Conservation (phyloP, 2,113 vertebrate genomes). For the Solea senegalensis region DNA sequence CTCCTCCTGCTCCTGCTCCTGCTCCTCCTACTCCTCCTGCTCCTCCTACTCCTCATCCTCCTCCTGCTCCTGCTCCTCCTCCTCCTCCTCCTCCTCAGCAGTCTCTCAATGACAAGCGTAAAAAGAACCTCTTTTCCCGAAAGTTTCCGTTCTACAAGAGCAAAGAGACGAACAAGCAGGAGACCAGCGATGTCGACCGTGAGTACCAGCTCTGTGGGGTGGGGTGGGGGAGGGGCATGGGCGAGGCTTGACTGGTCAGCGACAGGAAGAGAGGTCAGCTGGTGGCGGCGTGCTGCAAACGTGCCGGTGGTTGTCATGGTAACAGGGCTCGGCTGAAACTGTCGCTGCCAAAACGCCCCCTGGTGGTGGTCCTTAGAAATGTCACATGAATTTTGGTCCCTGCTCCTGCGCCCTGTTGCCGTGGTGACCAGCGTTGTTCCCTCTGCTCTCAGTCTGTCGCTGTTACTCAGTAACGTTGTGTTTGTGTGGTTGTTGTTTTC, state of each 20-base stretch:
- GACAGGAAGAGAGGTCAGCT: constrained; percentile 73
- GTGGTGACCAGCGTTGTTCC: constrained; percentile 66
- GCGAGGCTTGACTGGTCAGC: constrained; percentile 18
- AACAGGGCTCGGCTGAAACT: not conserved
- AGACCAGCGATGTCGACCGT: constrained; percentile 98
- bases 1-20: constrained; percentile 84
- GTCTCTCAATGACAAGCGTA: constrained; percentile 98
- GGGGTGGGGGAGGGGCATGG: constrained; percentile 42
- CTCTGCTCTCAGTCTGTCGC: constrained; percentile 71
- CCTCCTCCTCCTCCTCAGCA: constrained; percentile 93
- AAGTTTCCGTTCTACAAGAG: constrained; percentile 99
- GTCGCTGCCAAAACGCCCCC: not conserved
- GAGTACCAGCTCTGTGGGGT: constrained; percentile 85
- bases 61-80: constrained; percentile 86
- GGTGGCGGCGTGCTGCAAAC: constrained; percentile 81
- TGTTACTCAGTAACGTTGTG: constrained; percentile 87
- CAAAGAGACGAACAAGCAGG: constrained; percentile 98
- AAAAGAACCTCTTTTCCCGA: constrained; percentile 99
- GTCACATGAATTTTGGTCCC: not conserved
- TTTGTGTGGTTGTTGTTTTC: constrained; percentile 95
- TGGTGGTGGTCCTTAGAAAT: not conserved
- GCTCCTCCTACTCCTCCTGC: constrained; percentile 89
- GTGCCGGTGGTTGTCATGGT: constrained; percentile 68
- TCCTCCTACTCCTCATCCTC: constrained; percentile 78
- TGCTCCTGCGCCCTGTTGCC: constrained; percentile 59